Evolutionary conservation across 2,888 invertebrate species (phyloP).

Genomic region (Mythimna ferrago): DNA sequence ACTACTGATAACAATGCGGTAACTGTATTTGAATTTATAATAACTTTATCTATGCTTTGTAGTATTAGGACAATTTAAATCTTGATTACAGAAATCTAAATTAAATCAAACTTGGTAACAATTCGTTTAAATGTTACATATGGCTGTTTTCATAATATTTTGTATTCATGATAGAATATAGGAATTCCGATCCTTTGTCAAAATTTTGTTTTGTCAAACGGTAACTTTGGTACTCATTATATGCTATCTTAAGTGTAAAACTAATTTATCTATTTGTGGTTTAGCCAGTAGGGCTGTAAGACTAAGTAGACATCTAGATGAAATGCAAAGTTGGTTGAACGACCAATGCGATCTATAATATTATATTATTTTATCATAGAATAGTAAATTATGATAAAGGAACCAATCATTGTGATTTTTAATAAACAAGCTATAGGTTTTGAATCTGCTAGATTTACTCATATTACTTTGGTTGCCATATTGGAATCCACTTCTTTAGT

Average conservation of each 20-base stretch:
- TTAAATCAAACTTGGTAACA: constrained; percentile 9
- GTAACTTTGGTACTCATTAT: too few relatives aligned
- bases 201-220: too few relatives aligned
- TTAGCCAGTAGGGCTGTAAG: too few relatives aligned
- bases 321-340: too few relatives aligned
- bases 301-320: too few relatives aligned
- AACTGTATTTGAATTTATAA: constrained; percentile 59
- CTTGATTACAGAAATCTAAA: constrained; percentile 28
- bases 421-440: neutral
- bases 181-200: neutral
- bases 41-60: constrained; percentile 52
- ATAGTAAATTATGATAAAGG: neutral
- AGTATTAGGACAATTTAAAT: constrained; percentile 38
- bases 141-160: neutral
- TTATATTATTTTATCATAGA: constrained; percentile 7
- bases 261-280: too few relatives aligned
- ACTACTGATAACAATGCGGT: constrained; percentile 52
- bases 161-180: neutral
- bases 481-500: neutral
- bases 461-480: neutral
- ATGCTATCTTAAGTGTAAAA: too few relatives aligned
- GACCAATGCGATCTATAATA: too few relatives aligned
- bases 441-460: neutral
- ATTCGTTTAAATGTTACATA: constrained; percentile 1
- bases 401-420: neutral